phyloP scores from a whole-genome alignment of 2,888 invertebrate species.

The Pilophorus perplexus region DNA sequence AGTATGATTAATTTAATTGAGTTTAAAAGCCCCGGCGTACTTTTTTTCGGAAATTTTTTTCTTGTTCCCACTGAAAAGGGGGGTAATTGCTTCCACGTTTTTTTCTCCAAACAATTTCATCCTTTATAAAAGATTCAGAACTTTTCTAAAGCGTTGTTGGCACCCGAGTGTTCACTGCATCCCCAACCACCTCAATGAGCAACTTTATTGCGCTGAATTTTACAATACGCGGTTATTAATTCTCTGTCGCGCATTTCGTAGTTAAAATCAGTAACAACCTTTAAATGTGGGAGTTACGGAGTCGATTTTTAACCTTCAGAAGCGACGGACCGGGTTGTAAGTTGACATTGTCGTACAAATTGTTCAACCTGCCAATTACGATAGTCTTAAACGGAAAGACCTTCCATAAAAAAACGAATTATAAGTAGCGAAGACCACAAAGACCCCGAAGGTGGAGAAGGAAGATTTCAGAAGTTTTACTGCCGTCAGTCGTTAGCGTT shows the following conservation, averaged over 20 bases:
- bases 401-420: slow-evolving; percentile 30
- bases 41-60: slow-evolving; percentile 17
- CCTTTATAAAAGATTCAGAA: slow-evolving; percentile 14
- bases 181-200: too few species aligned
- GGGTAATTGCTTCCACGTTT: slow-evolving; percentile 17
- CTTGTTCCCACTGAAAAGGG: slow-evolving; percentile 5
- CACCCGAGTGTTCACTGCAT: not conserved
- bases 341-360: slow-evolving; percentile 34
- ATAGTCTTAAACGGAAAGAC: slow-evolving; percentile 37
- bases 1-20: slow-evolving; percentile 31
- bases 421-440: slow-evolving; percentile 13
- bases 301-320: slow-evolving; percentile 7
- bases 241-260: too few species aligned
- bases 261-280: not conserved
- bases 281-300: not conserved
- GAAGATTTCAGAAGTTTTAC: slow-evolving; percentile 41
- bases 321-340: slow-evolving; percentile 11
- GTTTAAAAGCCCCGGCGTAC: slow-evolving; percentile 28
- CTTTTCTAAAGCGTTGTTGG: not conserved
- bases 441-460: slow-evolving; percentile 11
- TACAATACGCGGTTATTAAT: too few species aligned
- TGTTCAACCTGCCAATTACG: slow-evolving; percentile 34
- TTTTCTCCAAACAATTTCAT: not conserved
- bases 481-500: slow-evolving; percentile 34
- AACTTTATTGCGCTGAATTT: too few species aligned